A percentile compares a stretch with the other conserved stretches of the same genome.
These are phyloP conservation scores for Eupeodes latifasciatus DNA, from an alignment of 2,888 invertebrate genomes.

Conservation along the genomic window DNA sequence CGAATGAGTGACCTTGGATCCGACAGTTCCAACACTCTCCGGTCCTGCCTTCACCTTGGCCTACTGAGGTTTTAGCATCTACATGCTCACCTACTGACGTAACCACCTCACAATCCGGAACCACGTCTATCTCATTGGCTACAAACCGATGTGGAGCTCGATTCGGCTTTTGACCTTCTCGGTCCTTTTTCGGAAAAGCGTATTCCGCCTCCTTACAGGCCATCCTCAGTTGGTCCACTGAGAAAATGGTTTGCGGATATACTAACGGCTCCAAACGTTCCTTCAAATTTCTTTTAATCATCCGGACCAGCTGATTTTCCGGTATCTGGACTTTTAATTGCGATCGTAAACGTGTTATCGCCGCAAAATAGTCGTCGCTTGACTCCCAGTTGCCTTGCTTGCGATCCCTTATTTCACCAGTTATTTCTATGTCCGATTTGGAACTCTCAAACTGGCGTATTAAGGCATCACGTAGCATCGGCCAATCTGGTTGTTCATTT, in stretches of 20 bases:
- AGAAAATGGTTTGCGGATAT: constrained; percentile 18
- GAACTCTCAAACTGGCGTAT: constrained; percentile 31
- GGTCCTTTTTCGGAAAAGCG: neutral
- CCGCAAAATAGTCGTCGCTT: constrained; percentile 29
- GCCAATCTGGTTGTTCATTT: constrained; percentile 34
- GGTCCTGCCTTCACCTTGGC: neutral
- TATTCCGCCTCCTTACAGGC: constrained; percentile 33
- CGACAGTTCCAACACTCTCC: neutral
- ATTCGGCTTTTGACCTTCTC: neutral
- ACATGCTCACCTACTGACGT: no score
- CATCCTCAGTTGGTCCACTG: constrained; percentile 24
- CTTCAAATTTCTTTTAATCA: constrained; percentile 26
- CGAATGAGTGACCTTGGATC: neutral
- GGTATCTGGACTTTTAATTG: constrained; percentile 23
- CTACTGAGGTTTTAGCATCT: fast-evolving
- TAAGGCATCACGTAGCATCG: constrained; percentile 6
- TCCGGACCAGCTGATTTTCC: constrained; percentile 30
- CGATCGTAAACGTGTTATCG: constrained; percentile 3
- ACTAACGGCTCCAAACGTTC: constrained; percentile 7
- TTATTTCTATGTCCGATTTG: constrained; percentile 17
- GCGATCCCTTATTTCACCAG: constrained; percentile 37
- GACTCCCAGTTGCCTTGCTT: constrained; percentile 38
- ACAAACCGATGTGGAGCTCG: neutral
- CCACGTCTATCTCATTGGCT: no score
- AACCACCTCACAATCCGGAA: no score